phyloP scores from a whole-genome alignment of 1,140 invertebrate genomes.

The Acromyrmex charruanus region DNA sequence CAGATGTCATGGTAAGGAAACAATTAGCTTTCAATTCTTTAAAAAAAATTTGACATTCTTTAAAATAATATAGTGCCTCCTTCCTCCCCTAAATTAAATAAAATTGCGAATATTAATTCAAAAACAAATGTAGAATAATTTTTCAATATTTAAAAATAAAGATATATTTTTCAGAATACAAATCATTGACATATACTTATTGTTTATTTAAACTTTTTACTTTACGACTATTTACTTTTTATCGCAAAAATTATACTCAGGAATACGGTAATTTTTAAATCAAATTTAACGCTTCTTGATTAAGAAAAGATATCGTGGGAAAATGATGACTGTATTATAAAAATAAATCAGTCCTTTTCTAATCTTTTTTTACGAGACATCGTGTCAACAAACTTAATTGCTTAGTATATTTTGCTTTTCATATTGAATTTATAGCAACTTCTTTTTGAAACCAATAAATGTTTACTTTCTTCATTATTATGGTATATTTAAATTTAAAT shows the following conservation, averaged over 20 bases:
- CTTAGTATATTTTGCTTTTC: not conserved
- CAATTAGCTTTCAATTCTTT: conserved; percentile 33
- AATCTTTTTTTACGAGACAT: conserved; percentile 34
- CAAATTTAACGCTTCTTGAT: not conserved
- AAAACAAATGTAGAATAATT: not conserved
- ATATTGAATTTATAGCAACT: not conserved
- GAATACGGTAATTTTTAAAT: not conserved
- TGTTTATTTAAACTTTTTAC: not conserved
- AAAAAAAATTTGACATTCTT: not conserved
- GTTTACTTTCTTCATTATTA: not conserved
- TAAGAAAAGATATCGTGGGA: not conserved
- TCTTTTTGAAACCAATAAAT: not conserved
- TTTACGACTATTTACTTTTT: too few species aligned
- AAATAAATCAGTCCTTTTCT: conserved; percentile 57
- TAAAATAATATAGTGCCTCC: not conserved
- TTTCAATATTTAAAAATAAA: not conserved
- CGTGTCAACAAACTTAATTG: conserved; percentile 61
- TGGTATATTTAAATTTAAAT: not conserved
- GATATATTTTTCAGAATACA: not conserved
- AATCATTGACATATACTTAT: not conserved
- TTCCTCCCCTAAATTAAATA: too few species aligned
- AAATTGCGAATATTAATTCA: not conserved
- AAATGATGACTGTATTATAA: conserved; percentile 59
- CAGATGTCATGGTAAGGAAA: conserved; percentile 34
- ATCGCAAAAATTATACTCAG: not conserved